Evolutionary conservation across 2,113 vertebrate genomes (phyloP).

Genomic region (Nothobranchius kuhntae): DNA sequence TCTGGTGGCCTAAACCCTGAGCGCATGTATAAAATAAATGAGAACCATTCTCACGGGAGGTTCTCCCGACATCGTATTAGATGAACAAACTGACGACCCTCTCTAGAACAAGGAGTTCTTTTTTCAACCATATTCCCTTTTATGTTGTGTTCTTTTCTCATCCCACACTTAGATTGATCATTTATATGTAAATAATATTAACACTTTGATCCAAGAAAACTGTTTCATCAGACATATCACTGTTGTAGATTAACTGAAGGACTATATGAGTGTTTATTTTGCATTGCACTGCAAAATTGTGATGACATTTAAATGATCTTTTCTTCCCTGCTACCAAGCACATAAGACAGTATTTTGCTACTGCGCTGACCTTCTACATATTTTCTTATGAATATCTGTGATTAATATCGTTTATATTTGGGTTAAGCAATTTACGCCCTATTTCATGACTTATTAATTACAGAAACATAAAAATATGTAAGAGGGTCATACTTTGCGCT

Average conservation of each 20-base stretch:
- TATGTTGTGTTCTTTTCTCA: neutral
- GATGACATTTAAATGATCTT: neutral
- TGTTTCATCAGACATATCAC: neutral
- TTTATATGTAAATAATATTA: neutral
- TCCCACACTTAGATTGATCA: neutral
- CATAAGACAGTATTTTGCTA: neutral
- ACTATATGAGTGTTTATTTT: neutral
- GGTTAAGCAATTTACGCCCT: neutral
- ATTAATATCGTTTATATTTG: neutral
- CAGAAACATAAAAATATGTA: constrained; percentile 2
- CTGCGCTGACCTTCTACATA: neutral
- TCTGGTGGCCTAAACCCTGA: constrained; percentile 13
- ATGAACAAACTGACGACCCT: constrained; percentile 15
- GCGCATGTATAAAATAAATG: constrained; percentile 19
- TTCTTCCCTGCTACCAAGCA: neutral
- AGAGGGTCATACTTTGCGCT: neutral
- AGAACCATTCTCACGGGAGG: constrained; percentile 16
- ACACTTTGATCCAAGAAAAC: neutral
- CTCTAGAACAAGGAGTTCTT: neutral
- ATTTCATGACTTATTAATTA: neutral
- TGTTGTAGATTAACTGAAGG: neutral
- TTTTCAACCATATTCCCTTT: neutral
- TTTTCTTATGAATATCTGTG: neutral
- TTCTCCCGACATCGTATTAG: constrained; percentile 10
- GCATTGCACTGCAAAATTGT: neutral